Evolutionary conservation across 2,113 vertebrate species (phyloP).

Genomic region (Vidua chalybeata): DNA sequence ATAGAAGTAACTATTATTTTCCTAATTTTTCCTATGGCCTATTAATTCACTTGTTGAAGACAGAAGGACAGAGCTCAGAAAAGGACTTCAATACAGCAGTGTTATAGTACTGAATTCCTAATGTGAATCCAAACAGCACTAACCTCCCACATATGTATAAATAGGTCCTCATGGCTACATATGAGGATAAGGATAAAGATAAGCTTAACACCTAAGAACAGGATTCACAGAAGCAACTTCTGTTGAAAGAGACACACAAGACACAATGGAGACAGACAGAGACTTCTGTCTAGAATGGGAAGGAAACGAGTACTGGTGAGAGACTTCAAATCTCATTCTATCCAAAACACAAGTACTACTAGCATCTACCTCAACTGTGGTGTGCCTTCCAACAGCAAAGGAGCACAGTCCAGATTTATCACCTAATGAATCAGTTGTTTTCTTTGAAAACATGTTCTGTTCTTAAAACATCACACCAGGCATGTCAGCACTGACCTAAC

Average conservation of each 20-base stretch:
- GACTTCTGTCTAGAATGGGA: background rate
- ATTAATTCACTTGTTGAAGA: background rate
- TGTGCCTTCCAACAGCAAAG: background rate
- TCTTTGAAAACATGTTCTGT: background rate
- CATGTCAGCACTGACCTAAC: background rate
- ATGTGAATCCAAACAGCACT: background rate
- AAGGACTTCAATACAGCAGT: background rate
- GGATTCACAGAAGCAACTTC: background rate
- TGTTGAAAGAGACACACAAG: background rate
- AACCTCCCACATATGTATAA: background rate
- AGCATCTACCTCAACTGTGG: background rate
- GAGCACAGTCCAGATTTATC: background rate
- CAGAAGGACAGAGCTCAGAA: background rate
- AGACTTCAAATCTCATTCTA: background rate
- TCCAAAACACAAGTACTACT: rapidly evolving
- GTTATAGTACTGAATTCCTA: background rate
- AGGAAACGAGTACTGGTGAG: background rate
- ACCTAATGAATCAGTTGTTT: background rate
- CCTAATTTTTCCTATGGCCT: background rate
- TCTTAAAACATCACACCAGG: background rate
- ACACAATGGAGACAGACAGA: background rate
- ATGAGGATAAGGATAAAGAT: background rate
- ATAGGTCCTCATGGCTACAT: background rate
- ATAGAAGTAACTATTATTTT: background rate
- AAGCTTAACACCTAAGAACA: background rate